Evolutionary conservation across 2,113 vertebrate species (phyloP).

Genomic region (Rhinoderma darwinii): DNA sequence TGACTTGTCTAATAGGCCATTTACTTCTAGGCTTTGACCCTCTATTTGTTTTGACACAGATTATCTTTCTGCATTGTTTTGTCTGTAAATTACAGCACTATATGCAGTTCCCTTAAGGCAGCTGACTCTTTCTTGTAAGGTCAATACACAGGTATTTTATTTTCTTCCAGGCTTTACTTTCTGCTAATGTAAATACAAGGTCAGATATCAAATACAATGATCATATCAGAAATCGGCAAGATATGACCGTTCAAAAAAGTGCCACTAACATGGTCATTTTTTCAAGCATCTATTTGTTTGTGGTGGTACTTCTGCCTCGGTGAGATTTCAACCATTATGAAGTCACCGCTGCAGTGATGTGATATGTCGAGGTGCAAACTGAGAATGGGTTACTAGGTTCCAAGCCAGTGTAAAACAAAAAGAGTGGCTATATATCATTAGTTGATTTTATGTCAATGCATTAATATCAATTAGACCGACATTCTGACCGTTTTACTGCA

Average conservation of each 20-base stretch:
- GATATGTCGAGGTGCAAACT: no score
- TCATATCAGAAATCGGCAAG: neutral
- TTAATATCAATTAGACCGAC: no score
- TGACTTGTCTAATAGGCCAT: neutral
- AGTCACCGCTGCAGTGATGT: neutral
- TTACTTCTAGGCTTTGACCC: neutral
- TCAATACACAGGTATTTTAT: slow-evolving; percentile 4
- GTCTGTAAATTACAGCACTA: slow-evolving; percentile 1
- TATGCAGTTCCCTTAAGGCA: neutral
- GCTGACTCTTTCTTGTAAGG: slow-evolving; percentile 12
- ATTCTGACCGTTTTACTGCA: no score
- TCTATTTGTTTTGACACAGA: slow-evolving; percentile 9
- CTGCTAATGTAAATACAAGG: neutral
- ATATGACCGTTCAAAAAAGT: no score
- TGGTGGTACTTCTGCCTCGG: neutral
- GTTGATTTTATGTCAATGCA: no score
- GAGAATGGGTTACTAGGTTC: neutral
- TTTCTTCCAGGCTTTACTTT: neutral
- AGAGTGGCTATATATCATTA: no score
- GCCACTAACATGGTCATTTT: no score
- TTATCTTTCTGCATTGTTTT: slow-evolving; percentile 7
- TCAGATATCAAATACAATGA: neutral
- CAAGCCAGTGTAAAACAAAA: no score
- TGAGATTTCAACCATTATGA: neutral
- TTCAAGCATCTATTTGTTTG: neutral